These are phyloP conservation scores for Alcedo atthis DNA, from an alignment of 2,797 vertebrate genomes.

Conservation along the genomic window DNA sequence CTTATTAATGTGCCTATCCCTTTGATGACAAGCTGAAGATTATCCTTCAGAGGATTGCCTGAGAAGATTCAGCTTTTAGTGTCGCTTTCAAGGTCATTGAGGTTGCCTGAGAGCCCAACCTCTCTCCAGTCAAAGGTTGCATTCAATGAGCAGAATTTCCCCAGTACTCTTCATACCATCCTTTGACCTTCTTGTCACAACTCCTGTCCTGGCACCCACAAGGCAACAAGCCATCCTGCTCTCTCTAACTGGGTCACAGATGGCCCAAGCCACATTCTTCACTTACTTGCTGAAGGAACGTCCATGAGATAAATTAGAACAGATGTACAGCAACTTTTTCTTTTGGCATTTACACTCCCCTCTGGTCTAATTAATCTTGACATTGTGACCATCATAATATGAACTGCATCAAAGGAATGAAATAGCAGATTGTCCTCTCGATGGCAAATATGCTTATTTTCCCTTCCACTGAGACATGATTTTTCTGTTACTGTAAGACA, in stretches of 20 bases:
- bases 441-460: slow-evolving; percentile 58
- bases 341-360: slow-evolving; percentile 62
- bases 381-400: slow-evolving; percentile 41
- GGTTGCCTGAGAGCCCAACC: neutral
- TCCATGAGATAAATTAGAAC: slow-evolving; percentile 68
- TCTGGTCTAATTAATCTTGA: slow-evolving; percentile 72
- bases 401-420: slow-evolving; percentile 46
- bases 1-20: neutral
- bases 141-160: neutral
- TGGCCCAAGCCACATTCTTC: slow-evolving; percentile 69
- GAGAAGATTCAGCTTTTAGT: neutral
- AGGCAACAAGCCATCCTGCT: slow-evolving; percentile 41
- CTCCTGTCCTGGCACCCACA: slow-evolving; percentile 37
- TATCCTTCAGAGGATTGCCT: neutral
- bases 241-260: slow-evolving; percentile 79
- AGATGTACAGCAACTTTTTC: slow-evolving; percentile 56
- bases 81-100: neutral
- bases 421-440: slow-evolving; percentile 44
- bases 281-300: slow-evolving; percentile 51
- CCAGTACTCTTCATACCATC: neutral
- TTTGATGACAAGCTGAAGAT: neutral
- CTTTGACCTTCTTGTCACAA: slow-evolving; percentile 52
- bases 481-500: slow-evolving; percentile 6
- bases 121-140: neutral
- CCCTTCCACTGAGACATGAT: neutral